Evolutionary conservation across 1,140 invertebrate genomes (phyloP), one percentile per base, ranked within the genome.

Genomic region (Oscheius sp.): DNA sequence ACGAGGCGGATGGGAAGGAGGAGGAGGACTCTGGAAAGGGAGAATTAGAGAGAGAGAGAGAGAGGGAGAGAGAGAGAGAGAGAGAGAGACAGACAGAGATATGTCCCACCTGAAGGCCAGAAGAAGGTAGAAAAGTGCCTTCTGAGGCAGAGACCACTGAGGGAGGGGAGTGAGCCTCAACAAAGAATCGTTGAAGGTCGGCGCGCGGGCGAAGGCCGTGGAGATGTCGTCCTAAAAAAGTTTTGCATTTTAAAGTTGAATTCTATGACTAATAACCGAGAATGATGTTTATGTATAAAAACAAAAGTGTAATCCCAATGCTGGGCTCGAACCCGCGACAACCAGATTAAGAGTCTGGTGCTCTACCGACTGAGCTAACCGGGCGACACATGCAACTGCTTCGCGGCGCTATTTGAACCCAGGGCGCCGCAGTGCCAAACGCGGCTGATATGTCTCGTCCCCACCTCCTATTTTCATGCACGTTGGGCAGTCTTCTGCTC

Each of bases 281-380:
- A n/a, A n/a, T n/a, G n/a, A n/a, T n/a, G n/a, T n/a, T n/a, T n/a
- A n/a, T n/a, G n/a, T n/a, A n/a, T n/a, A n/a, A n/a, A n/a, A n/a
- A n/a, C 10, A 2, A 74, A 31, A 58, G 28, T 10, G 28, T 68
- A 28, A 80, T 77, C 78, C 77, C 78, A 73, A 80, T 78, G 80
- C 80, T 79, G 80, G 80, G 80, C 79, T 81, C 77, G 80, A 82
- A 81, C 80, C 80, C 77, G 73, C 70, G 80, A 82, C 79, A 80
- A 55, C 78, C 79, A 82, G 79, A 79, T 81, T 81, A 83, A 83
- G 79, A 83, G 79, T 82, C 79, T 83, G 77, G 79, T 81, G 81
- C 79, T 83, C 81, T 83, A 83, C 79, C 79, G 81, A 83, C 79
- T 83, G 81, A 81, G 81, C 81, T 83, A 81, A 78, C 81, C 80